phyloP scores from a whole-genome alignment of 64 coral and sea anemone species.

The Cladopsammia gracilis region DNA sequence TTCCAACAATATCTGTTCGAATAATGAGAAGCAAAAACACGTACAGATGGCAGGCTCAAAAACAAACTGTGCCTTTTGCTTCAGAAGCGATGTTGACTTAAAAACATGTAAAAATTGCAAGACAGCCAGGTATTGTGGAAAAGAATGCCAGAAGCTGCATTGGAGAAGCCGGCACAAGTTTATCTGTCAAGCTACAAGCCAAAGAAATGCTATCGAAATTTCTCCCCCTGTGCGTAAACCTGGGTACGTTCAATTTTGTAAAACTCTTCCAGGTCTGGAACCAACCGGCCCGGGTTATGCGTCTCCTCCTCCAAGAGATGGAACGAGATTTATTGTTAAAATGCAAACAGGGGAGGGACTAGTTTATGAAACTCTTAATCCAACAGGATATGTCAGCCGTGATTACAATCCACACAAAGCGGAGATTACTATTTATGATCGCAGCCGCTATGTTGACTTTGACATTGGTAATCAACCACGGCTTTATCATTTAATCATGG shows the following conservation, averaged over 20 bases:
- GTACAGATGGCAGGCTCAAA: neutral
- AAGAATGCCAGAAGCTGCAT: conserved; percentile 51
- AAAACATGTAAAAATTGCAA: conserved; percentile 32
- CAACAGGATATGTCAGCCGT: neutral
- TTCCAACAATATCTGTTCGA: neutral
- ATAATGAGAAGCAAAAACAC: neutral
- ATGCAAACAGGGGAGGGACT: conserved; percentile 9
- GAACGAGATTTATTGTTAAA: conserved; percentile 45
- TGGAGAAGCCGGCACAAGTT: conserved; percentile 59
- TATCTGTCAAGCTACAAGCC: neutral
- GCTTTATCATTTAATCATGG: conserved; percentile 17
- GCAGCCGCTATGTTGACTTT: conserved; percentile 25
- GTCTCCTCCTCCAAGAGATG: conserved; percentile 14
- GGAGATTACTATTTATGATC: conserved; percentile 18
- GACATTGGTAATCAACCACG: neutral
- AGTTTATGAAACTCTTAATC: neutral
- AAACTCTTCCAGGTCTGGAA: neutral
- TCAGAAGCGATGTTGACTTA: neutral
- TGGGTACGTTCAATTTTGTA: neutral
- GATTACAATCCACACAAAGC: neutral
- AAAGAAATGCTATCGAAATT: neutral
- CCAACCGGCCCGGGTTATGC: neutral
- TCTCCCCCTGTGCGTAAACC: neutral
- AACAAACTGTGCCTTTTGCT: neutral
- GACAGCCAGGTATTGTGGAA: conserved; percentile 51